These are phyloP conservation scores for Anas platyrhynchos DNA, from an alignment of 2,113 vertebrate species.

Conservation along the genomic window DNA sequence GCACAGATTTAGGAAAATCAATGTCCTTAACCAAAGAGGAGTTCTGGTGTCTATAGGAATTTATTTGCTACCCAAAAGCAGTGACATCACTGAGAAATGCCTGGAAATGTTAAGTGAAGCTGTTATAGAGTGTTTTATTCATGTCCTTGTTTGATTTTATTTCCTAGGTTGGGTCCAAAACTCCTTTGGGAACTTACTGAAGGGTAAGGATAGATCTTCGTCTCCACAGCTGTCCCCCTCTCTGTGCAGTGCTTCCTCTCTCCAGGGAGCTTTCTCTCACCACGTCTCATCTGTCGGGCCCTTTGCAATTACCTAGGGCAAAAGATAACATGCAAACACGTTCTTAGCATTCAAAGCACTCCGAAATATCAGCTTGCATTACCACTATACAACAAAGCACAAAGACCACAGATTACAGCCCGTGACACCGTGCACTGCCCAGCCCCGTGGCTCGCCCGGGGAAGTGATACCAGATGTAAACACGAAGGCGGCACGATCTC, in stretches of 20 bases:
- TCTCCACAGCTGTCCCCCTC: neutral
- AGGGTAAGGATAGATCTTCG: neutral
- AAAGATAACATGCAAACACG: conserved; percentile 27
- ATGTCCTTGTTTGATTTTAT: neutral
- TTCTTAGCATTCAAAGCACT: conserved; percentile 3
- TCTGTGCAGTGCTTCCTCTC: neutral
- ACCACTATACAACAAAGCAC: conserved; percentile 10
- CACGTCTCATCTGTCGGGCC: neutral
- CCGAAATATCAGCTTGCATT: neutral
- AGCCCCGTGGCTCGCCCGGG: neutral
- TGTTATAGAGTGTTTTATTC: neutral
- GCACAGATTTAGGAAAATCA: neutral
- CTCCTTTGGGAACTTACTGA: neutral
- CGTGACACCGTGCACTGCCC: neutral
- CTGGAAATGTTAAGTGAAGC: neutral
- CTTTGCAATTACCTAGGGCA: neutral
- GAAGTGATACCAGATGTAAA: neutral
- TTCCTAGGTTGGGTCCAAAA: neutral
- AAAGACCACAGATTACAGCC: neutral
- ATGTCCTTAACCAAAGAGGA: neutral
- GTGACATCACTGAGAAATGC: neutral
- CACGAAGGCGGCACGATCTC: neutral
- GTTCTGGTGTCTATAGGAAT: neutral
- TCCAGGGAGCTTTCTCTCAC: neutral
- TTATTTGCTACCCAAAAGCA: neutral